These are phyloP conservation scores for Agrotis segetum DNA, from an alignment of 2,888 invertebrate genomes.

Conservation along the genomic window DNA sequence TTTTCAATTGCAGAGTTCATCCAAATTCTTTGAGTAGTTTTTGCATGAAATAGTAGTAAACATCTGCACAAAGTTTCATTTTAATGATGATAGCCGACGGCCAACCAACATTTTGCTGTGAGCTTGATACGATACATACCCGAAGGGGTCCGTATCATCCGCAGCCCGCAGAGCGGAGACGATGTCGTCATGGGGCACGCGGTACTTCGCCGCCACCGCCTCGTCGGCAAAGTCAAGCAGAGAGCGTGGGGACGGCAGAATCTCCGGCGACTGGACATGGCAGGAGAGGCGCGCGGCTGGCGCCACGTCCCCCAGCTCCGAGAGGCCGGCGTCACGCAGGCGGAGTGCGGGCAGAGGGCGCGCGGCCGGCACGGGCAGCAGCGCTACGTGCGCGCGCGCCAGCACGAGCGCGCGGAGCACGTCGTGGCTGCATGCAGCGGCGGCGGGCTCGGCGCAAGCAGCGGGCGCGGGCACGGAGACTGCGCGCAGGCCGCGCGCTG, in stretches of 20 bases:
- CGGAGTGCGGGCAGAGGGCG: conserved; percentile 68
- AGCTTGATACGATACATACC: conserved; percentile 18
- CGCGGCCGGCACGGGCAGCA: conserved; percentile 70
- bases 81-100: too few relatives aligned
- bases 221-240: conserved; percentile 78
- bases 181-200: conserved; percentile 21
- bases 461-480: conserved; percentile 43
- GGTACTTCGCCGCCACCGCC: conserved; percentile 67
- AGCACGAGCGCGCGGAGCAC: conserved; percentile 55
- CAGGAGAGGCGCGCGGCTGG: conserved; percentile 77
- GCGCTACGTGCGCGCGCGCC: conserved; percentile 63
- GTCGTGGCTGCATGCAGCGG: conserved; percentile 58
- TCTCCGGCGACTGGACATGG: conserved; percentile 63
- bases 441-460: conserved; percentile 51
- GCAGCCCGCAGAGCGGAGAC: conserved; percentile 6
- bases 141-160: conserved; percentile 1
- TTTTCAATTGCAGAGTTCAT: too few relatives aligned
- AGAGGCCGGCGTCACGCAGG: conserved; percentile 78
- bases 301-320: conserved; percentile 77
- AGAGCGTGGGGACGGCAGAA: conserved; percentile 75
- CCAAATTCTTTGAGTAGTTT: too few relatives aligned
- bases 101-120: neutral
- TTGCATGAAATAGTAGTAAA: too few relatives aligned
- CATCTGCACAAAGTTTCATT: too few relatives aligned
- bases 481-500: conserved; percentile 66